Percentiles rank a stretch among this genome's conserved stretches.
phyloP scores from a whole-genome alignment of 2,113 vertebrate species.

The Gopherus flavomarginatus region DNA sequence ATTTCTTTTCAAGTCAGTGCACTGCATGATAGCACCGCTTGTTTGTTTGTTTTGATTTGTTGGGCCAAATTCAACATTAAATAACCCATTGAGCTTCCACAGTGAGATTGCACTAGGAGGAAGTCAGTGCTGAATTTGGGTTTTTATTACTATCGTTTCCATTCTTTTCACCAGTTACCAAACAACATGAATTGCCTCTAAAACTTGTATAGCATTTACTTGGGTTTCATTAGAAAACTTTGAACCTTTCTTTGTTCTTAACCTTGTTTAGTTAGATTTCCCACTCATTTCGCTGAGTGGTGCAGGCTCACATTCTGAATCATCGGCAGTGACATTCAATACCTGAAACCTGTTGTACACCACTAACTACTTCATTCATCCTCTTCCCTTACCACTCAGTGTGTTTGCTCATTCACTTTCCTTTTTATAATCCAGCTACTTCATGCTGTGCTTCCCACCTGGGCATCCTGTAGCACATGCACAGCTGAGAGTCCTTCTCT shows the following conservation, averaged over 20 bases:
- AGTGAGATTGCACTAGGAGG: neutral
- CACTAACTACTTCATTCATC: neutral
- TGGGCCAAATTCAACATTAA: neutral
- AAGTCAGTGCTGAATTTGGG: neutral
- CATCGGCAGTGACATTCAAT: neutral
- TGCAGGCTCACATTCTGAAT: neutral
- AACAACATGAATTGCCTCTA: neutral
- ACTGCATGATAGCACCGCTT: neutral
- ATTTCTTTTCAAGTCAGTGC: conserved; percentile 52
- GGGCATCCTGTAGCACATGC: neutral
- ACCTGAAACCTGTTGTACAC: neutral
- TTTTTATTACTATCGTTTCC: neutral
- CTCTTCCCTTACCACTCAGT: neutral
- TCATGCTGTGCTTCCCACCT: neutral
- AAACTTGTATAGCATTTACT: neutral
- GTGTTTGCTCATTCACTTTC: neutral
- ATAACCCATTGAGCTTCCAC: neutral
- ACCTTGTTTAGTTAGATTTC: neutral
- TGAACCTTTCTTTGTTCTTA: neutral
- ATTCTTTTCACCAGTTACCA: neutral
- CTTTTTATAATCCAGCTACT: neutral
- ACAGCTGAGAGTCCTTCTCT: conserved; percentile 8
- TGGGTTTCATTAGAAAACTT: neutral
- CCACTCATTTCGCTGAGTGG: fast-evolving
- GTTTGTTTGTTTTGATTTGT: conserved; percentile 5